These are phyloP conservation scores for Odobenus rosmarus DNA, from an alignment of 2,113 vertebrate species.

Conservation along the genomic window DNA sequence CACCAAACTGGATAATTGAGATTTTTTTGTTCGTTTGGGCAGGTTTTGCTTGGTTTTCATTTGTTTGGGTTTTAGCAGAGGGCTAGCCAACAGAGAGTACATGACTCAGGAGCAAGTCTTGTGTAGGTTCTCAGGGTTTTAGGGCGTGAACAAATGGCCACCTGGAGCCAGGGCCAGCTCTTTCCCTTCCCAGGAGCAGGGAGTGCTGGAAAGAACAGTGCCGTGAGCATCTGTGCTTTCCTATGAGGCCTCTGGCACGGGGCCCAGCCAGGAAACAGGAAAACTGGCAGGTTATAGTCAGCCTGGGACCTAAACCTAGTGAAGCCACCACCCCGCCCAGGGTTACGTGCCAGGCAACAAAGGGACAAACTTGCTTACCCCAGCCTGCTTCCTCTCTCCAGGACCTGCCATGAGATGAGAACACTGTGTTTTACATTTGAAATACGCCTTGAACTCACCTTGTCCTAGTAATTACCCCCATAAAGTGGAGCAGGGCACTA, in stretches of 20 bases:
- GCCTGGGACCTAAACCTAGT: neutral
- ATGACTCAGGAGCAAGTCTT: neutral
- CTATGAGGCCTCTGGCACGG: accelerated
- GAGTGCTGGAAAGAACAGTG: neutral
- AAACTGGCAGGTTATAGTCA: neutral
- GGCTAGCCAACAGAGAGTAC: neutral
- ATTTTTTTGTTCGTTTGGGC: neutral
- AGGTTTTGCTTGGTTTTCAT: neutral
- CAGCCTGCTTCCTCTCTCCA: neutral
- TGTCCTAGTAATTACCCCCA: neutral
- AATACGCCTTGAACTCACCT: neutral
- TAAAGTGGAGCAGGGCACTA: neutral
- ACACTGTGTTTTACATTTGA: neutral
- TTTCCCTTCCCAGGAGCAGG: neutral
- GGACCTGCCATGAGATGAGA: neutral
- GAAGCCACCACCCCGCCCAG: slow-evolving; percentile 24
- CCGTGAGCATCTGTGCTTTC: neutral
- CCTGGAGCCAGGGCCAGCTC: neutral
- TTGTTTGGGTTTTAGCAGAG: too few relatives aligned
- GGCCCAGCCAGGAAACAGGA: slow-evolving; percentile 41
- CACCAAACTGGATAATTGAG: neutral
- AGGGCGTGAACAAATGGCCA: accelerated
- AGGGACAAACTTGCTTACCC: neutral
- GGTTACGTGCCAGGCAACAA: slow-evolving; percentile 32
- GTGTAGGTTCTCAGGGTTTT: neutral